Conservation (phyloP, 2,113 vertebrate genomes). For the Crotalus horridus region DNA sequence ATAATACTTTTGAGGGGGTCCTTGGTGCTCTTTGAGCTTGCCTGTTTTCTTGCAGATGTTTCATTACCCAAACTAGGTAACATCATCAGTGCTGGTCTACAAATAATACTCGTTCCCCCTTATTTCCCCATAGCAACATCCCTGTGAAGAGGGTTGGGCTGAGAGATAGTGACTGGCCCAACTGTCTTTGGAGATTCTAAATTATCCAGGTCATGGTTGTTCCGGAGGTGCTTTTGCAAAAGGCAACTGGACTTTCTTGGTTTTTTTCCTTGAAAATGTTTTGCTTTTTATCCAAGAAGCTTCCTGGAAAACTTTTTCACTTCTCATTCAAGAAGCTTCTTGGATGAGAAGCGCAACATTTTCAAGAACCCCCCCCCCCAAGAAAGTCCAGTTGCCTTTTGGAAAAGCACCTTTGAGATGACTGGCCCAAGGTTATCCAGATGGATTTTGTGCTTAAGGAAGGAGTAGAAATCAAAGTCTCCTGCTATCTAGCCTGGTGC, state of each 20-base stretch:
- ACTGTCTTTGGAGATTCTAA: neutral
- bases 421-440: neutral
- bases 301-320: neutral
- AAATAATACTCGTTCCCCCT: neutral
- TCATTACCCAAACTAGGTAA: neutral
- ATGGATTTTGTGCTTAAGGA: neutral
- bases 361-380: neutral
- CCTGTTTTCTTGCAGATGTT: neutral
- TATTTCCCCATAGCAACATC: neutral
- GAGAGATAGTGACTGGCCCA: neutral
- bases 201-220: neutral
- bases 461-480: neutral
- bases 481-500: neutral
- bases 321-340: neutral
- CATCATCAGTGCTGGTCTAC: neutral
- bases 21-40: neutral
- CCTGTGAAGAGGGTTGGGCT: neutral
- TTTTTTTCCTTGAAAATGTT: too few relatives aligned
- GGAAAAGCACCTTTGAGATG: neutral
- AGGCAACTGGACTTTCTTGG: neutral
- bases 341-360: neutral
- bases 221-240: neutral
- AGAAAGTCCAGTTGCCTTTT: neutral
- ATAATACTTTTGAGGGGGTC: neutral
- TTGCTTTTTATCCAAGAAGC: too few relatives aligned